Evolutionary conservation across 1,140 invertebrate species (phyloP).

Genomic region (Drosophila orena): DNA sequence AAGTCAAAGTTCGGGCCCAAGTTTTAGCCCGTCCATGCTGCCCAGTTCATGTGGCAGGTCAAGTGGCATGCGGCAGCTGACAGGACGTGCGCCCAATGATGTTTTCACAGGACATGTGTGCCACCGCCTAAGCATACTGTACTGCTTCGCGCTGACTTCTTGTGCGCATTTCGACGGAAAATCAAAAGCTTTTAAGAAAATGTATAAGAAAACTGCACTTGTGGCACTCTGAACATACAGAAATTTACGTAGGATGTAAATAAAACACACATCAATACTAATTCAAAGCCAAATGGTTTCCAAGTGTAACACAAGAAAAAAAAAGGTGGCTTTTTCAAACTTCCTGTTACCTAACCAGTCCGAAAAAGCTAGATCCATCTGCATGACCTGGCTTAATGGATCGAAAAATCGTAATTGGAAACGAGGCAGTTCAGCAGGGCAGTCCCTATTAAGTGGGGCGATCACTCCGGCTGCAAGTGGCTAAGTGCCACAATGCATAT

Average conservation of each 20-base stretch:
- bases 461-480: constrained; percentile 48
- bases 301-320: no score
- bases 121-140: constrained; percentile 3
- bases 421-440: constrained; percentile 9
- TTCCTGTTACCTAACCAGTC: no score
- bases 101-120: constrained; percentile 39
- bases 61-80: constrained; percentile 54
- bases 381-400: constrained; percentile 37
- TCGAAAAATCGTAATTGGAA: constrained; percentile 63
- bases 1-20: constrained; percentile 7
- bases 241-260: no score
- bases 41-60: constrained; percentile 40
- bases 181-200: not conserved
- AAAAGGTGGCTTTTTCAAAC: no score
- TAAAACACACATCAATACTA: no score
- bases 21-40: constrained; percentile 1
- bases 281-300: no score
- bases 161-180: constrained; percentile 3
- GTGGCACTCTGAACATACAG: not conserved
- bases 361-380: not conserved
- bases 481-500: constrained; percentile 61
- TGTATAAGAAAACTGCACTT: not conserved
- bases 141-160: constrained; percentile 1
- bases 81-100: constrained; percentile 73
- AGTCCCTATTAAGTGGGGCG: constrained; percentile 45